Conservation (phyloP, 2,797 vertebrate species). For the Merluccius polli region DNA sequence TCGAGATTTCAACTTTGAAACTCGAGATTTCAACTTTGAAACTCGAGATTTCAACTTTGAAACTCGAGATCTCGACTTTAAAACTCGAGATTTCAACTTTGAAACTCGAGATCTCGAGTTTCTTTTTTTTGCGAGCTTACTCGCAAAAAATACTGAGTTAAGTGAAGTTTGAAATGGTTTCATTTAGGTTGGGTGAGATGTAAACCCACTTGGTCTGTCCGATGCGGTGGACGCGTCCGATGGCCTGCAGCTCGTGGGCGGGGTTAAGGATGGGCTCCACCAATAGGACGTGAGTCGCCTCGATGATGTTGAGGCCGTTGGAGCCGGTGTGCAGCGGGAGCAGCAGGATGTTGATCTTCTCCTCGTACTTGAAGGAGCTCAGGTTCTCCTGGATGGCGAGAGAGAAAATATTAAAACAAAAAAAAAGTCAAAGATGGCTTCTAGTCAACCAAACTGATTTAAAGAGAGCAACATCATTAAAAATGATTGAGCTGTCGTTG, state of each 20-base stretch:
- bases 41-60: too few relatives aligned
- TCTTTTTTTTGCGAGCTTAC: too few relatives aligned
- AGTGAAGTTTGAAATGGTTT: neutral
- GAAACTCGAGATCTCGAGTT: too few relatives aligned
- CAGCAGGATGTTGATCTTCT: conserved; percentile 95
- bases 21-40: too few relatives aligned
- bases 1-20: too few relatives aligned
- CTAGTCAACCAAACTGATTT: too few relatives aligned
- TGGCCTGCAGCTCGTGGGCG: conserved; percentile 95
- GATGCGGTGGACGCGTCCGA: conserved; percentile 95
- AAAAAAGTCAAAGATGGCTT: too few relatives aligned
- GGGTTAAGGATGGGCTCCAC: conserved; percentile 98
- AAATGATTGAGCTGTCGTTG: too few relatives aligned
- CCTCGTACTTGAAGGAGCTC: conserved; percentile 91
- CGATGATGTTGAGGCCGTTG: conserved; percentile 96
- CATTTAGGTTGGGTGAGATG: neutral
- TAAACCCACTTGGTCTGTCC: conserved; percentile 88
- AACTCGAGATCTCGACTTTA: too few relatives aligned
- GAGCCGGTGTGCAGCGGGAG: conserved; percentile 97
- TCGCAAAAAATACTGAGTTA: too few relatives aligned
- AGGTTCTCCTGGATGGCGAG: conserved; percentile 84
- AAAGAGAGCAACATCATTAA: too few relatives aligned
- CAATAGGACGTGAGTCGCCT: conserved; percentile 93
- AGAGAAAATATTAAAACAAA: neutral
- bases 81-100: too few relatives aligned